phyloP scores from a whole-genome alignment of 1,140 invertebrate genomes.

The Lepidurus packardi region DNA sequence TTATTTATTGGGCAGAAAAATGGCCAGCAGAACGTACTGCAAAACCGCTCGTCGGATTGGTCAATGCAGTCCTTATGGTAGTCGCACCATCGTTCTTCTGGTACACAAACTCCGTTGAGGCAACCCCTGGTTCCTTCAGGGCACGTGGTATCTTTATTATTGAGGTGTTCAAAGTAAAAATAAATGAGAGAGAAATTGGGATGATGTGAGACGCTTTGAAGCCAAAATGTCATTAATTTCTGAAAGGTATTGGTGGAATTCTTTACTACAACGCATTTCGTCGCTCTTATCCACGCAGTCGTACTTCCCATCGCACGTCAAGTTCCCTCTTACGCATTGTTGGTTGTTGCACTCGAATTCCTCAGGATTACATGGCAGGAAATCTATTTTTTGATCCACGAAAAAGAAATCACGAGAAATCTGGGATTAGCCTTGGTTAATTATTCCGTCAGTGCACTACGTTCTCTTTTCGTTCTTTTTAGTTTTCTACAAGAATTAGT shows the following conservation, averaged over 20 bases:
- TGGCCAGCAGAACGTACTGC: conserved; percentile 41
- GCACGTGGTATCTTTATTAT: background rate
- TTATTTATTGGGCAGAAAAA: conserved; percentile 23
- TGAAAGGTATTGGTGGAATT: background rate
- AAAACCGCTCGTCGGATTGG: conserved; percentile 47
- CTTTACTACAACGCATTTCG: conserved; percentile 47
- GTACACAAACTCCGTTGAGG: conserved; percentile 46
- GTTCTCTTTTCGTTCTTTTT: no score
- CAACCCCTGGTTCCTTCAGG: background rate
- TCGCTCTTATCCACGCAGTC: conserved; percentile 50
- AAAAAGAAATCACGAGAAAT: conserved; percentile 26
- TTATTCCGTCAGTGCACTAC: no score
- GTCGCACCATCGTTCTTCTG: conserved; percentile 45
- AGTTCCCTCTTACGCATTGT: conserved; percentile 43
- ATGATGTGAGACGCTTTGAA: no score
- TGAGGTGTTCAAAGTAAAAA: background rate
- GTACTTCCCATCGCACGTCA: conserved; percentile 42
- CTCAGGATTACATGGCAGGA: conserved; percentile 30
- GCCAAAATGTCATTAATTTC: background rate
- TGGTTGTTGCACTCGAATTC: conserved; percentile 44
- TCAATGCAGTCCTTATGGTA: conserved; percentile 47
- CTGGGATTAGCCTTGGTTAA: background rate
- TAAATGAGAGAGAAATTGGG: conserved; percentile 33
- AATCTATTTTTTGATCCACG: conserved; percentile 29
- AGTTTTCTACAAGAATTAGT: no score